Base-by-base conservation (phyloP, 2,888 invertebrate genomes). In the Pheosia gnoma region DNA sequence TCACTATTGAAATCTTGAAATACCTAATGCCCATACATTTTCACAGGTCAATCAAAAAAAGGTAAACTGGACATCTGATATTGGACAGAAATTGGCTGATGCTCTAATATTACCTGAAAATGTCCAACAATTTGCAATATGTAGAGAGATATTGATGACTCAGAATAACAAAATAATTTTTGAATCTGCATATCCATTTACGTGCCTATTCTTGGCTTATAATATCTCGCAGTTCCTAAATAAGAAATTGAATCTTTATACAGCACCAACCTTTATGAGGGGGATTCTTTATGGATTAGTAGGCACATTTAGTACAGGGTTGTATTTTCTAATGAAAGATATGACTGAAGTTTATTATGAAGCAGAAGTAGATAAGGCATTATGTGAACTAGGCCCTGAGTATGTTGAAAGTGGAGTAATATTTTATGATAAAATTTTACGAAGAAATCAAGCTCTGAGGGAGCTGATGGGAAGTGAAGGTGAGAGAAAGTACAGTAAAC, bases 61-160 rank as follows among this genome's bases (percentile, higher is more conserved):
- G 59, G 90, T 98, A 0, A 89, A 96, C 72, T 97, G 96, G 96
- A 89, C 91, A 47, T 92, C 95, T 0, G 94, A 95, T 62, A 94
- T 91, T 62, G 96, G 96, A 0, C 84, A 94, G 71, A 85, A 95
- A 61, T 89, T 98, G 55, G 87, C 95, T 58, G 88, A 96, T 11
- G 94, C 97, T 0, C 80, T 98, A 41, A 85, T 97, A 4, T 82
- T 98, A n/a, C 96, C 96, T 11, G 96, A 97, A 67, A 95, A 96
- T 67, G 97, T 97, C 9, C 96, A 97, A 83, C 93, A 96, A 65
- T 98, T 97, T 92, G 97, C 96, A 0, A 95, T 98, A 39, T 97
- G 97, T 62, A 94, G 96, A 72, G 96, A 97, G 85, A 94, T 98
- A 59, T 83, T 96, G 62, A 94, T 95, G 87, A 83, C 95, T 3